Evolutionary conservation across 2,113 vertebrate species (phyloP), one percentile per base, ranked within the genome.

Genomic region (Bubo blakistoni): DNA sequence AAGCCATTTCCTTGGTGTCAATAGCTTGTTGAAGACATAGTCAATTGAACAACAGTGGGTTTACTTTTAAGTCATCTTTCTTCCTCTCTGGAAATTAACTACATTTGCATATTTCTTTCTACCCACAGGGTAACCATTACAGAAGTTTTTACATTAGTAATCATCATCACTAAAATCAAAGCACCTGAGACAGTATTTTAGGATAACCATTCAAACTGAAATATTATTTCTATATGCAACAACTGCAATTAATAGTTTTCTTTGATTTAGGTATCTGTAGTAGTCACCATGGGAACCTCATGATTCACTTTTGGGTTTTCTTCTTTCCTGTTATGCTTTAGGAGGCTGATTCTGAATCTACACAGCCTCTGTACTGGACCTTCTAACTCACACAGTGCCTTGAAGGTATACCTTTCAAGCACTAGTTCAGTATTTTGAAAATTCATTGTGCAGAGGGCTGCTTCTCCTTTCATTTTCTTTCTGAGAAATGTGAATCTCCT

Each of bases 401-500:
- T 93, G 81, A 82, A 88, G 65, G 16, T 47, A 57, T 19, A 57
- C 34, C 36, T 71, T 59, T 81, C 79, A 78, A 95, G 29, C 54
- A 82, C 34, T n/a, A 65, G 13, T 76, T 85, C 40, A 77, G 58
- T 58, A 61, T 76, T 85, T 54, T 52, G 30, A 54, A 82, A 80
- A 59, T 54, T 11, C 21, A 40, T 63, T 52, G 5, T 40, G n/a
- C 51, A 85, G 69, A 47, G 8, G 18, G 52, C 34, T 89, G 38
- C 54, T 90, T 67, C 84, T 85, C 10, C 78, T 97, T 96, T 95
- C 90, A 94, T 95, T 96, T 96, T 96, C 94, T 32, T 95, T 94
- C 87, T 93, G 94, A 96, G 74, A 92, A 94, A 92, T 44, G 26
- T 30, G 58, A 76, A 77, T 86, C 55, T 86, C 65, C 81, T n/a